Percentiles rank a stretch among this genome's conserved stretches.
These are phyloP conservation scores for Scaptomyza parva DNA, from an alignment of 2,888 invertebrate genomes.

Conservation along the genomic window DNA sequence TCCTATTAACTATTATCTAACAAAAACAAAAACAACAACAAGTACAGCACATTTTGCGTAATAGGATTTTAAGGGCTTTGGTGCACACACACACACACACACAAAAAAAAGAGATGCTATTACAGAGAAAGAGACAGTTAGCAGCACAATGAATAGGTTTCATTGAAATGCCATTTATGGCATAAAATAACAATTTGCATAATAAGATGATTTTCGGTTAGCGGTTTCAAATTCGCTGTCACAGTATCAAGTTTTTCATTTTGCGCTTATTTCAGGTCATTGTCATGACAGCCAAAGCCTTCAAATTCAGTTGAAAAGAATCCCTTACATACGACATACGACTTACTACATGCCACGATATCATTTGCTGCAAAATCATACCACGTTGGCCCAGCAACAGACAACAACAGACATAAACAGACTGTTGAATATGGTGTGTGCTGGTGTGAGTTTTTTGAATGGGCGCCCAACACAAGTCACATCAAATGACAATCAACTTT, in stretches of 20 bases:
- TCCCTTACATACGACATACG: slow-evolving; percentile 6
- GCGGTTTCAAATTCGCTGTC: slow-evolving; percentile 38
- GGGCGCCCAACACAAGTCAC: slow-evolving; percentile 1
- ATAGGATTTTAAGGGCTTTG: slow-evolving; percentile 63
- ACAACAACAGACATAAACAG: slow-evolving; percentile 4
- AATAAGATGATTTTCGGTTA: slow-evolving; percentile 67
- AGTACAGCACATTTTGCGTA: slow-evolving; percentile 51
- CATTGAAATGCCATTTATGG: slow-evolving; percentile 50
- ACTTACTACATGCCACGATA: slow-evolving; percentile 14
- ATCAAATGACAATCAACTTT: slow-evolving; percentile 39
- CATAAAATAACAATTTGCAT: slow-evolving; percentile 74
- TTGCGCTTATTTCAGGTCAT: slow-evolving; percentile 30
- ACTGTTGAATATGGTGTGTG: slow-evolving; percentile 12
- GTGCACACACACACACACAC: background rate
- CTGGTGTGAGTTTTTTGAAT: background rate
- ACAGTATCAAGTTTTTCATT: slow-evolving; percentile 29
- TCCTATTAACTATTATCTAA: slow-evolving; percentile 48
- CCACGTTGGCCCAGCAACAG: slow-evolving; percentile 45
- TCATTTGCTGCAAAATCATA: slow-evolving; percentile 19
- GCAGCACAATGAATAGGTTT: slow-evolving; percentile 13
- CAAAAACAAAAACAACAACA: slow-evolving; percentile 35
- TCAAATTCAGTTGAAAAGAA: slow-evolving; percentile 29
- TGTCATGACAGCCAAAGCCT: slow-evolving; percentile 42
- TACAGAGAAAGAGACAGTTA: background rate
- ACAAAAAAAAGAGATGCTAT: background rate